These are phyloP conservation scores for Charaxes varanes DNA, from an alignment of 1,140 invertebrate genomes.

Conservation along the genomic window DNA sequence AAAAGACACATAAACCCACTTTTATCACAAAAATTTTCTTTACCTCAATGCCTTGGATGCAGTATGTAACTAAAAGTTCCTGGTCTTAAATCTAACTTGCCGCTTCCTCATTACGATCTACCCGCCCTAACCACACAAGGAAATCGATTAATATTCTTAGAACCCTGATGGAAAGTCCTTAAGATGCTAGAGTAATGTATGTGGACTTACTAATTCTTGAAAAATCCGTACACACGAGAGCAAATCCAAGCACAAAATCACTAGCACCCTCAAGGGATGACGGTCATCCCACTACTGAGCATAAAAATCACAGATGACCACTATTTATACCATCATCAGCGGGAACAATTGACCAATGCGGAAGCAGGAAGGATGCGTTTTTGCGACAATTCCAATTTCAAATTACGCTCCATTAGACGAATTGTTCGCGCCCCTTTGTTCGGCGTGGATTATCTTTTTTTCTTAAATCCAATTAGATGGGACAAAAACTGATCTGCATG, in stretches of 20 bases:
- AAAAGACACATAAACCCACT: no score
- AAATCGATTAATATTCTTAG: no score
- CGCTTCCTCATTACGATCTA: no score
- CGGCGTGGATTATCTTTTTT: conserved; percentile 28
- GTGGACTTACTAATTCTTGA: no score
- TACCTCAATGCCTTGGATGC: no score
- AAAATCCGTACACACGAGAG: conserved; percentile 14
- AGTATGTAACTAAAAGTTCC: no score
- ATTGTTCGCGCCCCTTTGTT: conserved; percentile 51
- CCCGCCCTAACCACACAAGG: no score
- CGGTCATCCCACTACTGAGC: conserved; percentile 37
- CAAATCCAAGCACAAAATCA: conserved; percentile 9
- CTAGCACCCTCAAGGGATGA: conserved; percentile 26
- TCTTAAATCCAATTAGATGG: conserved; percentile 13
- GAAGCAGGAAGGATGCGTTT: conserved; percentile 57
- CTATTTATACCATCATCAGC: conserved; percentile 38
- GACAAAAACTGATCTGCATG: conserved; percentile 1
- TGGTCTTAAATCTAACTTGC: no score
- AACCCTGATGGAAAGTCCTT: no score
- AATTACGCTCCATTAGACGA: conserved; percentile 48
- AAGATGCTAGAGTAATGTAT: no score
- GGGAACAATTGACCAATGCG: conserved; percentile 44
- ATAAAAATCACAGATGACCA: conserved; percentile 11
- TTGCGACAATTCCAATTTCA: conserved; percentile 36
- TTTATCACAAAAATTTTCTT: no score